Percentiles rank a stretch among this genome's conserved stretches.
Evolutionary conservation across 2,888 invertebrate species (phyloP).

Genomic region (Drosophila meridionalis): DNA sequence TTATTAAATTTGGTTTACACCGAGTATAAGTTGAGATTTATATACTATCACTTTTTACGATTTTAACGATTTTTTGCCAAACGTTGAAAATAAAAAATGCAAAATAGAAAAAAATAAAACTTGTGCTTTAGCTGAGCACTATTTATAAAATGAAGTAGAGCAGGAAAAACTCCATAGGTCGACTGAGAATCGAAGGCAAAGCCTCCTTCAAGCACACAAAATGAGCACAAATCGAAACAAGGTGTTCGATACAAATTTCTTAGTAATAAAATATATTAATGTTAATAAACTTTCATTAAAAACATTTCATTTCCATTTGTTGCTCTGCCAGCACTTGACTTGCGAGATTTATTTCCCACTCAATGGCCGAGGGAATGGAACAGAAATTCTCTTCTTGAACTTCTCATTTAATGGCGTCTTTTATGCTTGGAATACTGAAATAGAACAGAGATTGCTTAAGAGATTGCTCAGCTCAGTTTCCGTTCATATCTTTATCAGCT

Average conservation of each 20-base stretch:
- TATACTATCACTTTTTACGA: conserved; percentile 30
- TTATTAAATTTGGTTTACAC: conserved; percentile 1
- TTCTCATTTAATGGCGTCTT: not conserved
- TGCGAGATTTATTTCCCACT: not conserved
- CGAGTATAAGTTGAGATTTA: not conserved
- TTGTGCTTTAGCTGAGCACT: conserved; percentile 21
- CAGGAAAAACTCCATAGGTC: not conserved
- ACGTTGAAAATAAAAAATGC: conserved; percentile 21
- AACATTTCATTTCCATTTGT: not conserved
- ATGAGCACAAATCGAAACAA: not conserved
- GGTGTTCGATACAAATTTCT: not conserved
- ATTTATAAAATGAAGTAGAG: conserved; percentile 8
- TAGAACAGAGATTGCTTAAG: conserved; percentile 8
- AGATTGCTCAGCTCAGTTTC: not conserved
- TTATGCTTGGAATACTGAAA: conserved; percentile 10
- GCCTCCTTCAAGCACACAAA: not conserved
- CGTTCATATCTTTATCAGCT: conserved; percentile 10
- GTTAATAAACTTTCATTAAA: not conserved
- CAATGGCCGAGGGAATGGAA: not conserved
- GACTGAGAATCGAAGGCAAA: not conserved
- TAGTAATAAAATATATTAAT: no score
- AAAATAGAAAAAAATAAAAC: conserved; percentile 24
- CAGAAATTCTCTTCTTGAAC: not conserved
- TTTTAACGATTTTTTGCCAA: conserved; percentile 35
- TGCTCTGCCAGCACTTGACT: not conserved